Percentiles rank a stretch among this genome's conserved stretches.
Evolutionary conservation across 2,888 invertebrate genomes (phyloP).

Genomic region (Acrobasis suavella): DNA sequence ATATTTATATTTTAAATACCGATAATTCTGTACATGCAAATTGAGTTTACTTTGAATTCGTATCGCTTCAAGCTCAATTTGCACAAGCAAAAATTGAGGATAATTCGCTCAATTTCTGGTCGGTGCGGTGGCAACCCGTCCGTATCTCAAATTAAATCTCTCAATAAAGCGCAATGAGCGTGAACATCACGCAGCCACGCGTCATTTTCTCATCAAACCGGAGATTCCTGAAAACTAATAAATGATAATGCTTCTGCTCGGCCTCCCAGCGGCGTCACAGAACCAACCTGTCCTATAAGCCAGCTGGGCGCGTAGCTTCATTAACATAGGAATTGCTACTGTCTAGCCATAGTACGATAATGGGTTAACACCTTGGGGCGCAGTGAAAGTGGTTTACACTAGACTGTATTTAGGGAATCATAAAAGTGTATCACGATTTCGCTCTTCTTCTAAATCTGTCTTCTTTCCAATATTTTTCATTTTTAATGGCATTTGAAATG

Average conservation of each 20-base stretch:
- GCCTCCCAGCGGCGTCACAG: slow-evolving; percentile 49
- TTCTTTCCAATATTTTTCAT: neutral
- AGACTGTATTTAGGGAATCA: slow-evolving; percentile 14
- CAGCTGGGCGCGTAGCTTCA: slow-evolving; percentile 50
- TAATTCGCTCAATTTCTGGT: slow-evolving; percentile 20
- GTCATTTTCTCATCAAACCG: slow-evolving; percentile 38
- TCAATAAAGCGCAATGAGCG: slow-evolving; percentile 29
- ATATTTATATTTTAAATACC: slow-evolving; percentile 17
- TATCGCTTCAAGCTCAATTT: slow-evolving; percentile 18
- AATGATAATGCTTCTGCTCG: slow-evolving; percentile 55
- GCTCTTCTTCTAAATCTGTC: neutral
- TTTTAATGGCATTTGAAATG: neutral
- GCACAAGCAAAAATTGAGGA: slow-evolving; percentile 12
- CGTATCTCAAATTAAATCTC: slow-evolving; percentile 34
- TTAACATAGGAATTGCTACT: slow-evolving; percentile 71
- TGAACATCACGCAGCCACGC: slow-evolving; percentile 31
- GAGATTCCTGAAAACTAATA: slow-evolving; percentile 63
- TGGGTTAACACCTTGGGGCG: slow-evolving; percentile 58
- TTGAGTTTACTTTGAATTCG: slow-evolving; percentile 18
- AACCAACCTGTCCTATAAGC: slow-evolving; percentile 43
- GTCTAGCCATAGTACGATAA: slow-evolving; percentile 61
- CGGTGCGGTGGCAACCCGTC: slow-evolving; percentile 24
- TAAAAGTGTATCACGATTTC: slow-evolving; percentile 1
- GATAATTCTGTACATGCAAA: slow-evolving; percentile 15
- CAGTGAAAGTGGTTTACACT: slow-evolving; percentile 60